Evolutionary conservation across 2,113 vertebrate species (phyloP).

Genomic region (Nibea coibor): DNA sequence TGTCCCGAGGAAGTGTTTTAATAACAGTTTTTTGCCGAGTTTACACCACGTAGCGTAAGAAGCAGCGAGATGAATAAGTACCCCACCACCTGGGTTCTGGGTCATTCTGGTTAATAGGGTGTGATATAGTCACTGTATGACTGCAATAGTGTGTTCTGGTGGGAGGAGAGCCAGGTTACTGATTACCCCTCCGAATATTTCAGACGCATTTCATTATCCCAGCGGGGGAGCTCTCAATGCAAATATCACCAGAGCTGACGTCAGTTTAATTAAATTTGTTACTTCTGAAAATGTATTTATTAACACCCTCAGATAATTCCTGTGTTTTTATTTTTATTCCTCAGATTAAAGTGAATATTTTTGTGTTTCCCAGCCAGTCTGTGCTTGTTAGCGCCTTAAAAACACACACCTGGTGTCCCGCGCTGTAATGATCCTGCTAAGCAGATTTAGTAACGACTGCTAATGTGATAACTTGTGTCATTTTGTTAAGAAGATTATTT

Average conservation of each 20-base stretch:
- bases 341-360: background rate
- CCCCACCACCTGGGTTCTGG: constrained; percentile 69
- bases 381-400: background rate
- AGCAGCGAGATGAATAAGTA: constrained; percentile 69
- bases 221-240: background rate
- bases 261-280: background rate
- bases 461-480: too few relatives aligned
- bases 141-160: constrained; percentile 41
- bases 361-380: background rate
- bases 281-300: background rate
- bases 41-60: constrained; percentile 66
- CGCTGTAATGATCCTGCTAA: too few relatives aligned
- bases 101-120: constrained; percentile 79
- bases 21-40: constrained; percentile 71
- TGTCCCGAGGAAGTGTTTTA: constrained; percentile 76
- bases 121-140: constrained; percentile 67
- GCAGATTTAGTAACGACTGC: too few relatives aligned
- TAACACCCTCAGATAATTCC: background rate
- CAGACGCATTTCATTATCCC: constrained; percentile 13
- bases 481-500: too few relatives aligned
- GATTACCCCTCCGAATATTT: constrained; percentile 49
- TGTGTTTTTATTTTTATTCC: background rate
- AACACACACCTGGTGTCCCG: too few relatives aligned
- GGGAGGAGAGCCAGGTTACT: constrained; percentile 51
- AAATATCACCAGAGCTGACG: constrained; percentile 1